phyloP scores from a whole-genome alignment of 2,113 vertebrate species.

The Stictonetta naevosa region DNA sequence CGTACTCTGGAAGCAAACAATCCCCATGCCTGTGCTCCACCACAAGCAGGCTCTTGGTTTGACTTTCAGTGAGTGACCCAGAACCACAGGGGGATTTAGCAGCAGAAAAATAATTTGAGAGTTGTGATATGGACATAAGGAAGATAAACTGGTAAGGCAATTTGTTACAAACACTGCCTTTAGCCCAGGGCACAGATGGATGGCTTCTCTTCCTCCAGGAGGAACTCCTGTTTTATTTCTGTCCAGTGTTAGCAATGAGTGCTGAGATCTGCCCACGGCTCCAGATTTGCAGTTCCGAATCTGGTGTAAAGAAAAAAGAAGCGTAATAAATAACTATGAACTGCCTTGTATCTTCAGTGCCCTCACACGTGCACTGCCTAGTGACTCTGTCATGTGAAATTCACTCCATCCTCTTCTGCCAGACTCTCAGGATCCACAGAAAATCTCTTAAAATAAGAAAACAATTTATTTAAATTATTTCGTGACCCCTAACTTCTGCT shows the following conservation, averaged over 20 bases:
- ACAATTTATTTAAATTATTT: not conserved
- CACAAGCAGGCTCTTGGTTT: not conserved
- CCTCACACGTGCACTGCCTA: not conserved
- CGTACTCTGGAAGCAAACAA: not conserved
- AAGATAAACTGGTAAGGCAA: constrained; percentile 18
- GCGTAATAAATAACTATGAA: not conserved
- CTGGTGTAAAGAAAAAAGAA: not conserved
- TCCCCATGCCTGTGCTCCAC: not conserved
- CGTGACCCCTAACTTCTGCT: not conserved
- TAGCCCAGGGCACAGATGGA: constrained; percentile 1
- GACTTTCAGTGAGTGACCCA: constrained; percentile 19
- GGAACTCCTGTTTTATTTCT: not conserved
- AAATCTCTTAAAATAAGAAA: not conserved
- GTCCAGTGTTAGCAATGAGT: not conserved
- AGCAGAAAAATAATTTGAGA: constrained; percentile 25
- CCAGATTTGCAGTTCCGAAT: not conserved
- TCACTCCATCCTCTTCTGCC: not conserved
- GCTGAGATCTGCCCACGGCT: not conserved
- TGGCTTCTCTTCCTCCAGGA: not conserved
- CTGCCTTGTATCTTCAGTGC: not conserved
- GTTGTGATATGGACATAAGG: not conserved
- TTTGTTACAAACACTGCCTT: constrained; percentile 5
- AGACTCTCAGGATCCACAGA: not conserved
- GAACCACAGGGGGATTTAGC: constrained; percentile 16
- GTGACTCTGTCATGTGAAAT: not conserved